Evolutionary conservation across 2,797 vertebrate genomes (phyloP).

Genomic region (Knipowitschia caucasica): DNA sequence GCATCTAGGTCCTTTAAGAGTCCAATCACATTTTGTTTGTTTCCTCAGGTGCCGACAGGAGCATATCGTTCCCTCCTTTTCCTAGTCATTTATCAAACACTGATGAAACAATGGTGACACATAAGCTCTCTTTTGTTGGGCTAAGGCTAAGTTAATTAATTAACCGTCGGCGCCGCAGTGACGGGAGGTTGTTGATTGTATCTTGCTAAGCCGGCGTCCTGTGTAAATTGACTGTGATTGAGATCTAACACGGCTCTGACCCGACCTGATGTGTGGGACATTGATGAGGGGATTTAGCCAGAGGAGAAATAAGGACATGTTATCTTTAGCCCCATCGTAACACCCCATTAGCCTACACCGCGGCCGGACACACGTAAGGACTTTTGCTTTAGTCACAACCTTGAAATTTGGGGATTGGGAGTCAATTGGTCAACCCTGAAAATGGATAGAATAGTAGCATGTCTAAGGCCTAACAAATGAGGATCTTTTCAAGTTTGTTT

Average conservation of each 20-base stretch:
- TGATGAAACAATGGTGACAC: constrained; percentile 61
- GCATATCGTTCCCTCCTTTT: constrained; percentile 32
- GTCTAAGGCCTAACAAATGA: too few relatives aligned
- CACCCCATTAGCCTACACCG: constrained; percentile 46
- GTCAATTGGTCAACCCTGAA: background rate
- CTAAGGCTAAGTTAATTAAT: constrained; percentile 68
- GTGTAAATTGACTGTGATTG: constrained; percentile 77
- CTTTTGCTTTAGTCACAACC: constrained; percentile 22
- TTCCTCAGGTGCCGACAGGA: constrained; percentile 13
- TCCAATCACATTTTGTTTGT: constrained; percentile 30
- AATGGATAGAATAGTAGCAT: too few relatives aligned
- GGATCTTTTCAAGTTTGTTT: too few relatives aligned
- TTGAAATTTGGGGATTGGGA: constrained; percentile 22
- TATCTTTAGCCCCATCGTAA: constrained; percentile 61
- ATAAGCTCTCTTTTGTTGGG: constrained; percentile 58
- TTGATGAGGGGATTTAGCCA: constrained; percentile 65
- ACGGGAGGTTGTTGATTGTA: constrained; percentile 72
- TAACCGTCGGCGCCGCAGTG: constrained; percentile 58
- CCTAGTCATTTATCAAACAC: constrained; percentile 53
- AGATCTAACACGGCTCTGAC: constrained; percentile 75
- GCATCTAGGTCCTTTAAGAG: too few relatives aligned
- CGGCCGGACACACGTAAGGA: constrained; percentile 23
- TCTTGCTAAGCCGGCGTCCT: constrained; percentile 66
- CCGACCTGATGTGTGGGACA: constrained; percentile 63
- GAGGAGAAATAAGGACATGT: constrained; percentile 60